Evolutionary conservation across 2,888 invertebrate genomes (phyloP).

Genomic region (Apamea epomidion): DNA sequence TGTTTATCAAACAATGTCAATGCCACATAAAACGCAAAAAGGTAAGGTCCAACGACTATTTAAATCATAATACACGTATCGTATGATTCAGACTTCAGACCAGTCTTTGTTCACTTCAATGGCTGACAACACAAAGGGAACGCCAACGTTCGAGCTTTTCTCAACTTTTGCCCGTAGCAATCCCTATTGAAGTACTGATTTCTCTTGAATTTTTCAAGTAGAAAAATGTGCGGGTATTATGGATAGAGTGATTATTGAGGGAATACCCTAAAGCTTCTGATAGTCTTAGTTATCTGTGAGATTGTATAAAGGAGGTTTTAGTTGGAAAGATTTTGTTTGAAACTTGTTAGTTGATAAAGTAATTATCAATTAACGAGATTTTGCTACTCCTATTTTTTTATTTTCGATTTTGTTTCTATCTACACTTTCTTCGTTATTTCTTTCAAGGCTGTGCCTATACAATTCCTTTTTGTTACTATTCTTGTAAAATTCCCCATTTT

Average conservation of each 20-base stretch:
- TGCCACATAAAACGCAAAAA: conserved; percentile 21
- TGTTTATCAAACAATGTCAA: conserved; percentile 27
- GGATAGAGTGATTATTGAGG: conserved; percentile 5
- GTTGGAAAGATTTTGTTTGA: neutral
- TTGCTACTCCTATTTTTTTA: neutral
- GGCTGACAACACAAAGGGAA: conserved; percentile 54
- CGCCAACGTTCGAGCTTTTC: conserved; percentile 51
- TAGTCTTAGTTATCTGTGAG: neutral
- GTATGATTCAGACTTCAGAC: conserved; percentile 43
- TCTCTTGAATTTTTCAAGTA: conserved; percentile 30
- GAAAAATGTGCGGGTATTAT: conserved; percentile 42
- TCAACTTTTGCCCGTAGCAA: conserved; percentile 48
- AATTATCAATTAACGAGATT: neutral
- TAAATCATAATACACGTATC: conserved; percentile 56
- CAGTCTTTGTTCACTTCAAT: conserved; percentile 58
- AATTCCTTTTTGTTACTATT: neutral
- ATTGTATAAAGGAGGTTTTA: neutral
- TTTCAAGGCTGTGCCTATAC: neutral
- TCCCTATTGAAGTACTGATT: conserved; percentile 44
- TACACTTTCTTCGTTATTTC: neutral
- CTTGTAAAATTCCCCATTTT: neutral
- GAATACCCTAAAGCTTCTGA: conserved; percentile 2
- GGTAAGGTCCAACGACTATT: conserved; percentile 35
- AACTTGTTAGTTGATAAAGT: neutral
- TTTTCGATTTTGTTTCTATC: neutral